Evolutionary conservation across 2,113 vertebrate species (phyloP).

Genomic region (Phaethon lepturus): DNA sequence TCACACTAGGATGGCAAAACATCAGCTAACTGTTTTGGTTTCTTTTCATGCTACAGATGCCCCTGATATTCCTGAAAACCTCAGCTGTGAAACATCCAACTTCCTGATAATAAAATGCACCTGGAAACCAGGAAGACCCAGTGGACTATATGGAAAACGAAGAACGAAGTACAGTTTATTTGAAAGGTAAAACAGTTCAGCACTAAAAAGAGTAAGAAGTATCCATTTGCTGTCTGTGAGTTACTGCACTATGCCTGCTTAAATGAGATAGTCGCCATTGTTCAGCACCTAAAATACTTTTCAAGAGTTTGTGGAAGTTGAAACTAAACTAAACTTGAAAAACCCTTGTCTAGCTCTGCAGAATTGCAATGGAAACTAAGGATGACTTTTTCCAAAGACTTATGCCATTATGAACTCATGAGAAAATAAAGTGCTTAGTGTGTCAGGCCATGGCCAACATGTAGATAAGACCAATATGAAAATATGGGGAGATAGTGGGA

Average conservation of each 20-base stretch:
- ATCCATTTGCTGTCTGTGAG: not conserved
- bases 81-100: conserved; percentile 79
- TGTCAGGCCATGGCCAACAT: not conserved
- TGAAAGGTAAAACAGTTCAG: conserved; percentile 73
- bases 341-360: not conserved
- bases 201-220: not conserved
- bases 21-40: not conserved
- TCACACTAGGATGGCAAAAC: not conserved
- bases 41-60: conserved; percentile 67
- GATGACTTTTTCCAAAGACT: not conserved
- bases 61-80: conserved; percentile 75
- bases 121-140: conserved; percentile 76
- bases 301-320: not conserved
- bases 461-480: not conserved
- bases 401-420: not conserved
- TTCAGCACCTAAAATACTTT: not conserved
- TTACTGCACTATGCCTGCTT: not conserved
- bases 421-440: not conserved
- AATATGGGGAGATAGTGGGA: not conserved
- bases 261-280: not conserved
- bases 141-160: conserved; percentile 62
- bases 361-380: not conserved
- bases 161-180: conserved; percentile 72
- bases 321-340: not conserved
- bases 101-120: conserved; percentile 72